These are phyloP conservation scores for Callipepla squamata DNA, from an alignment of 2,113 vertebrate species.

Conservation along the genomic window DNA sequence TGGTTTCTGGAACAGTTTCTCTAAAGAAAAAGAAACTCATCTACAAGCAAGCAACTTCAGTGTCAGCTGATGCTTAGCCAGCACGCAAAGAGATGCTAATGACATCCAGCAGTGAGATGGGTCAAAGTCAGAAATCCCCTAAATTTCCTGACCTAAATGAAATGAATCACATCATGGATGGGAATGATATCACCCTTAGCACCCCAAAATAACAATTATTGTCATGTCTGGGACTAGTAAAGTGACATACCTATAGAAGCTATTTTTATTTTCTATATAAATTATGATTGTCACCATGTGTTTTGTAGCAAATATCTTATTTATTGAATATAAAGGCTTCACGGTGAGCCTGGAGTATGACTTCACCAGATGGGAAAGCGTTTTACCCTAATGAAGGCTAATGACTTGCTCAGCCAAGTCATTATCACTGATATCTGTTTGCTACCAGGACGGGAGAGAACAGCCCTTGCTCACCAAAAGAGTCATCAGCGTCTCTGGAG, in stretches of 20 bases:
- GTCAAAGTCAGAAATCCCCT: neutral
- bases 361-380: neutral
- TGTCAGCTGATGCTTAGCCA: neutral
- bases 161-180: neutral
- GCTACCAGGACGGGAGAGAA: neutral
- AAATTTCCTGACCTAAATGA: neutral
- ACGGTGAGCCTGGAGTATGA: neutral
- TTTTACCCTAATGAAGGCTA: constrained; percentile 23
- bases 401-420: constrained; percentile 17
- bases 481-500: neutral
- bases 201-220: neutral
- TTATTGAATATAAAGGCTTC: neutral
- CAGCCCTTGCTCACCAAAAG: neutral
- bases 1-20: neutral
- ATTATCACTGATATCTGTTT: neutral
- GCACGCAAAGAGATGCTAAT: neutral
- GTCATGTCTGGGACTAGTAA: neutral
- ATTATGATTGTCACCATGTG: neutral
- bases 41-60: neutral
- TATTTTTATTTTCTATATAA: neutral
- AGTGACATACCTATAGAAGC: neutral
- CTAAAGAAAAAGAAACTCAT: neutral
- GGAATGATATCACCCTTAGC: neutral
- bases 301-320: neutral
- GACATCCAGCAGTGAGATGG: neutral